Evolutionary conservation across 2,888 invertebrate species (phyloP), one percentile per base, ranked within the genome.

Genomic region (Tholera decimalis): DNA sequence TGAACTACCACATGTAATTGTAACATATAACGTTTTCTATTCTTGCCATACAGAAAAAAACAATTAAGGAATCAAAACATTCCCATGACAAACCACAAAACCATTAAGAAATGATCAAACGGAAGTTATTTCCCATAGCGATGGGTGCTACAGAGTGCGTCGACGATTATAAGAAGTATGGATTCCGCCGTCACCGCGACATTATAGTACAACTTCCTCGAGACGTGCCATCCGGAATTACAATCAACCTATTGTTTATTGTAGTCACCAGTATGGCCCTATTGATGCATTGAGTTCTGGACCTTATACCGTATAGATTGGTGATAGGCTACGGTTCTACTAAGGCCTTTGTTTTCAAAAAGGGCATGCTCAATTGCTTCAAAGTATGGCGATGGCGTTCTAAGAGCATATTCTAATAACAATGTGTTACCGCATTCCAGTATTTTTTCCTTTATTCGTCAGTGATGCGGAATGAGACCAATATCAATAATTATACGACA

Each of bases 151-250:
- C 60, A 59, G 67, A 62, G 49, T 46, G 53, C 59, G 64, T 69
- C 58, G 55, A 63, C 41, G 63, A 68, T 61, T 41, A 79, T 77
- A 73, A 75, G 72, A 76, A 77, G 62, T 54, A 65, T 58, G 61
- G 66, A 79, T 70, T 77, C 73, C 58, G 61, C 55, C 54, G 73
- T 69, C 85, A 82, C 75, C 80, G 79, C 78, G 75, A 87, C 88
- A 86, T 82, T 84, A 53, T 57, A 49, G 79, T 80, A 88, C 91
- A 92, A 92, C 92, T 90, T 93, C 93, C 93, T 89, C 80, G 68
- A 82, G 68, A 82, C 73, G 79, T 80, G 75, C 79, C 87, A 85
- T 80, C 83, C 85, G 85, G 94, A 92, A 94, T 93, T 83, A 92
- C 91, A 94, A 94, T 87, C 88, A 89, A 22, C 67, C 86, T 81